phyloP scores from a whole-genome alignment of 1,140 invertebrate genomes.

The Apis cerana region DNA sequence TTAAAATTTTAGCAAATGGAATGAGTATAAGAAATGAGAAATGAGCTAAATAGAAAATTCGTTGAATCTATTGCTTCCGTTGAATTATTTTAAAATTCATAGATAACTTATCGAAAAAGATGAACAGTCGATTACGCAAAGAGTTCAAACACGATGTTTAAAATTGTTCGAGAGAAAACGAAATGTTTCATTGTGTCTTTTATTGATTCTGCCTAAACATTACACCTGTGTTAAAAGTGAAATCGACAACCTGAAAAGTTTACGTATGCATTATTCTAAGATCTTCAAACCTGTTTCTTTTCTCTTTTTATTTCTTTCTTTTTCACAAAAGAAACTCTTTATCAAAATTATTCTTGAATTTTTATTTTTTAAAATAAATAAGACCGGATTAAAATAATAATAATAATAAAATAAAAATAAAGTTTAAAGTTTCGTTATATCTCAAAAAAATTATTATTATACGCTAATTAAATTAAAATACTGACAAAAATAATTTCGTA shows the following conservation, averaged over 20 bases:
- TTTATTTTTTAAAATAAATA: too few species aligned
- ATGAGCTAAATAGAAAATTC: background rate
- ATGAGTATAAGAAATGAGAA: too few species aligned
- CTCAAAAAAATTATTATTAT: too few species aligned
- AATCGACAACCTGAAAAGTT: too few species aligned
- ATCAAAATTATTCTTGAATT: too few species aligned
- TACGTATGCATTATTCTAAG: background rate
- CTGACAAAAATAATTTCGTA: too few species aligned
- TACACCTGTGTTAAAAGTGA: background rate
- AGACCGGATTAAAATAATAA: too few species aligned
- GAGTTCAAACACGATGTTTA: background rate
- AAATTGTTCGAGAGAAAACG: background rate
- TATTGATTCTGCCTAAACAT: background rate
- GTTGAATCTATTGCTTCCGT: background rate
- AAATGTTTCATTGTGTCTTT: background rate
- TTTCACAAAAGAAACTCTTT: too few species aligned
- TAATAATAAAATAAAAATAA: too few species aligned
- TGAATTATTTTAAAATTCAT: background rate
- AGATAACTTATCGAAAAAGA: background rate
- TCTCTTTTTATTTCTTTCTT: background rate
- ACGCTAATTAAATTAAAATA: too few species aligned
- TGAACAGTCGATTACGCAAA: background rate
- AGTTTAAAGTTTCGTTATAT: too few species aligned
- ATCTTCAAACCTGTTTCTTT: background rate
- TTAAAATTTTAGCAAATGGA: too few species aligned